phyloP scores from a whole-genome alignment of 2,113 vertebrate species.

The Callionymus lyra region DNA sequence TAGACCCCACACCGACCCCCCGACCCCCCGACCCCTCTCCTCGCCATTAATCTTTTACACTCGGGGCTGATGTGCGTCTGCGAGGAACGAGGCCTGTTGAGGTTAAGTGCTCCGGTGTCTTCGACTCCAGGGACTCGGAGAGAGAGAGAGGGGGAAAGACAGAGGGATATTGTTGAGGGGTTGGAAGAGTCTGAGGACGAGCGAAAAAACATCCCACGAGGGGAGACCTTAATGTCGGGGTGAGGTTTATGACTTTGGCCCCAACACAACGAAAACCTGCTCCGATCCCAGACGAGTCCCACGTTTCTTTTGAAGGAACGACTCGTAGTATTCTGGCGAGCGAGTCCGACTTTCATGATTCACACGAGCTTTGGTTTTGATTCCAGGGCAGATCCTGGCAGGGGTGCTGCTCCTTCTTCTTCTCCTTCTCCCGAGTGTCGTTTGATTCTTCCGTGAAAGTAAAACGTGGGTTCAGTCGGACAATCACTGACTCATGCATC shows the following conservation, averaged over 20 bases:
- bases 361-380: slow-evolving; percentile 27
- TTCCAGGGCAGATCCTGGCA: slow-evolving; percentile 27
- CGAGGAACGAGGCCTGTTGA: slow-evolving; percentile 38
- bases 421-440: no score
- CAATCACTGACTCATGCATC: slow-evolving; percentile 20
- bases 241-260: slow-evolving; percentile 45
- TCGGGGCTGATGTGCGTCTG: slow-evolving; percentile 48
- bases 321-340: slow-evolving; percentile 7
- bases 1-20: slow-evolving; percentile 14
- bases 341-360: slow-evolving; percentile 27
- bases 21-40: neutral
- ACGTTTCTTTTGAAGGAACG: slow-evolving; percentile 12
- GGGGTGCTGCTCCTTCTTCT: slow-evolving; percentile 26
- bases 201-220: slow-evolving; percentile 39
- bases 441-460: slow-evolving; percentile 21
- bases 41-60: slow-evolving; percentile 64
- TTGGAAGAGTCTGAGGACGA: slow-evolving; percentile 16
- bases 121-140: slow-evolving; percentile 36
- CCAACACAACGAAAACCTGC: slow-evolving; percentile 23
- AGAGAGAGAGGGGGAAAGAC: slow-evolving; percentile 13
- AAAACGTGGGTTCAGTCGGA: neutral
- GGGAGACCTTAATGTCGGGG: slow-evolving; percentile 36
- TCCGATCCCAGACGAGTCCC: no score
- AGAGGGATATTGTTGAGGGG: slow-evolving; percentile 16
- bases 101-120: slow-evolving; percentile 67